Base-by-base conservation (phyloP, 2,797 vertebrate genomes). In the Somateria mollissima region DNA sequence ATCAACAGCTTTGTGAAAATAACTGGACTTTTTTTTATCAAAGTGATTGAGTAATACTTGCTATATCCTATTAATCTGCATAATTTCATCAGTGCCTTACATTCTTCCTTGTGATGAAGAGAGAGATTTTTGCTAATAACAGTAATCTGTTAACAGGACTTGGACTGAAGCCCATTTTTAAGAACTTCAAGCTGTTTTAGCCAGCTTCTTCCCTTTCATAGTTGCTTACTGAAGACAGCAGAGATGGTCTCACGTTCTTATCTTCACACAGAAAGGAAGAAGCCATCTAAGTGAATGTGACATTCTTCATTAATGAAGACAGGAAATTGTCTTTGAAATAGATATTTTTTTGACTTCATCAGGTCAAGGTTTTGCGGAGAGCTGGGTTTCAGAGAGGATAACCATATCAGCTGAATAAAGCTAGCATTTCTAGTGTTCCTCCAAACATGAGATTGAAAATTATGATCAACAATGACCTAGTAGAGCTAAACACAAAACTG, bases 11-110 rank as follows among this genome's bases (percentile, higher is more conserved):
- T 84, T 85, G 74, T 85, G 70, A 83, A 82, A 94, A 71, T 75
- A 87, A 51, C 53, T 58, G 47, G 34, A 36, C 56, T 84, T n/a
- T 64, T 43, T 95, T 76, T 4, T 67, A 43, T 91, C 85, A 69
- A 69, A 95, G 76, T 65, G 73, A n/a, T 75, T 92, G 74, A 93
- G 66, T 82, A 93, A 88, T 89, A 60, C 56, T 86, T 94, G 61
- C 76, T 84, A 27, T 95, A 86, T 76, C 66, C 74, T 86, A 36
- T 90, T 94, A 87, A 92, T 90, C 87, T 87, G 36, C 58, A 13
- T 84, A 11, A 88, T 92, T 93, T 94, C 75, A 74, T 91, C 82
- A 82, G 17, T 71, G 72, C 51, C 83, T 89, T 76, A 58, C 90
- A 53, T 79, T 88, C 60, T 88, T 45, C 53, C 69, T 71, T 17